A percentile compares a stretch with the other conserved stretches of the same genome.
Conservation (phyloP, 1,140 invertebrate species). For the Aradophagus sp. region DNA sequence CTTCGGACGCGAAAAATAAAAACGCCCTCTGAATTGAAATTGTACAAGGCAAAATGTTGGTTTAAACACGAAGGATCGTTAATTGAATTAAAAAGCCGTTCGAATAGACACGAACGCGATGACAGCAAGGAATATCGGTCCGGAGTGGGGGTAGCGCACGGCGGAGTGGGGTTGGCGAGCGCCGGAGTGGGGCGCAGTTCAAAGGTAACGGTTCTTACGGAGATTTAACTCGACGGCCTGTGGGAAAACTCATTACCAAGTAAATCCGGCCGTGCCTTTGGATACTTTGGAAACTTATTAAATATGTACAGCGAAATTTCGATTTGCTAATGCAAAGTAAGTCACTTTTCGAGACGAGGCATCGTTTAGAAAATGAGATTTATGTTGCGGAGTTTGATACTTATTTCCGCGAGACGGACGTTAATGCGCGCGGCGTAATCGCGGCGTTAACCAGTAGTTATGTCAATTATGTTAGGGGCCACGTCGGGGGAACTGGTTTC, state of each 20-base stretch:
- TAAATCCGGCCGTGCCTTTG: constrained; percentile 14
- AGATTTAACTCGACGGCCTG: constrained; percentile 31
- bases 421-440: constrained; percentile 21
- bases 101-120: constrained; percentile 18
- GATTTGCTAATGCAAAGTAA: constrained; percentile 19
- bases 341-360: constrained; percentile 21
- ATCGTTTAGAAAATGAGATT: constrained; percentile 23
- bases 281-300: constrained; percentile 33
- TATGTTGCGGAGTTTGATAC: constrained; percentile 15
- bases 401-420: constrained; percentile 23
- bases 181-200: too few relatives aligned
- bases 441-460: constrained; percentile 39
- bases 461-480: constrained; percentile 38
- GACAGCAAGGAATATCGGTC: too few relatives aligned
- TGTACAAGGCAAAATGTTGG: too few relatives aligned
- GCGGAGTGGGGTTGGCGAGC: too few relatives aligned
- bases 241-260: constrained; percentile 37
- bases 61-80: not conserved
- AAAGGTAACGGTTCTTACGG: constrained; percentile 32
- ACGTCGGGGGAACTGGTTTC: constrained; percentile 34
- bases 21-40: too few relatives aligned
- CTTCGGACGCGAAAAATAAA: too few relatives aligned
- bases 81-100: constrained; percentile 34
- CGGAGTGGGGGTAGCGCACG: not conserved
- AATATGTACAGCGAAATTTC: constrained; percentile 24